Percentiles rank a stretch among this genome's conserved stretches.
These are phyloP conservation scores for Drosophila ambigua DNA, from an alignment of 1,140 invertebrate species.

Conservation along the genomic window DNA sequence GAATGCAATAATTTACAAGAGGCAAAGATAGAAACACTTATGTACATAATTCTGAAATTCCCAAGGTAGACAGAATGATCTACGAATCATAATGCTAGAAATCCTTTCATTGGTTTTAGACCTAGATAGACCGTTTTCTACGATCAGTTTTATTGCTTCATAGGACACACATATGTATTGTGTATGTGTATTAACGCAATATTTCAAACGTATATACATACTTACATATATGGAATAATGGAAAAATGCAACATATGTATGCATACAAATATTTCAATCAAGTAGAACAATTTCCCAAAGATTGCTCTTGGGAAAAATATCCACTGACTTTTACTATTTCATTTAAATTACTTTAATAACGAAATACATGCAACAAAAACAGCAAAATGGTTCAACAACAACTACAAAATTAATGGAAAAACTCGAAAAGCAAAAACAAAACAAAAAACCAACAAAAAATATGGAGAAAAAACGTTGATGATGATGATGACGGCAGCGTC, in stretches of 20 bases:
- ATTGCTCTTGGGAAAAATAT: slow-evolving; percentile 7
- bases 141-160: no score
- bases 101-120: no score
- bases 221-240: no score
- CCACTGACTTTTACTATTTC: slow-evolving; percentile 39
- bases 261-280: slow-evolving; percentile 16
- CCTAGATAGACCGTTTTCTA: no score
- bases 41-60: no score
- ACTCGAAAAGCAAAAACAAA: slow-evolving; percentile 10
- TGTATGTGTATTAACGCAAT: no score
- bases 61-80: no score
- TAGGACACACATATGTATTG: no score
- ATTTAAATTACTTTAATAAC: slow-evolving; percentile 49
- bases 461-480: slow-evolving; percentile 31
- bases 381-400: not conserved
- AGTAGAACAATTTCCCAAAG: slow-evolving; percentile 8
- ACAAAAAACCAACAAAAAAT: not conserved
- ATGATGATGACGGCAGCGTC: slow-evolving; percentile 19
- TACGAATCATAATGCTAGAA: no score
- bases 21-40: not conserved
- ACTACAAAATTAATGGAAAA: slow-evolving; percentile 35
- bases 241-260: no score
- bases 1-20: not conserved
- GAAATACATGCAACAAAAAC: slow-evolving; percentile 8
- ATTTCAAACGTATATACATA: no score